These are phyloP conservation scores for Panagrolaimus sp. DNA, from an alignment of 1,140 invertebrate genomes.

Conservation along the genomic window DNA sequence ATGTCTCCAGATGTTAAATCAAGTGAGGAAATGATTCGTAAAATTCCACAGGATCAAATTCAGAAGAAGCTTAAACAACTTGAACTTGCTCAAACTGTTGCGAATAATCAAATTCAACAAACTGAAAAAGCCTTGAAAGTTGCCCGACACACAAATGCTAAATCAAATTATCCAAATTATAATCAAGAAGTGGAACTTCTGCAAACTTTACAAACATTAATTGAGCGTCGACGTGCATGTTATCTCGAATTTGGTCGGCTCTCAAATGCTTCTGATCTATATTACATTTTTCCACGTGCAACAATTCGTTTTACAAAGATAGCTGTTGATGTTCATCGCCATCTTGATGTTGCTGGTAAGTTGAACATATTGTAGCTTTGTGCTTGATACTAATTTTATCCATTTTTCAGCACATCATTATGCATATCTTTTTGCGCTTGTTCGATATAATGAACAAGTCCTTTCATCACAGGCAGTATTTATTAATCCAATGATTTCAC, in stretches of 20 bases:
- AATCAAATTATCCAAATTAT: not conserved
- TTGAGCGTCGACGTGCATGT: conserved; percentile 1
- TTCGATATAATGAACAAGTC: not conserved
- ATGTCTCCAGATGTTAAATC: too few relatives aligned
- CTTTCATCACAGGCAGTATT: not conserved
- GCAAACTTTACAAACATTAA: not conserved
- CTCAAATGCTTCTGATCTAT: not conserved
- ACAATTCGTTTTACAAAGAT: not conserved
- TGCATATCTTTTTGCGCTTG: not conserved
- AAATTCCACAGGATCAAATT: not conserved
- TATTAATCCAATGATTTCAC: not conserved
- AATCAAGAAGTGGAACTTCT: not conserved
- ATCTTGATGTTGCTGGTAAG: conserved; percentile 1
- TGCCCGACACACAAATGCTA: not conserved
- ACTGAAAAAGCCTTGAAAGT: not conserved
- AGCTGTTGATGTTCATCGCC: not conserved
- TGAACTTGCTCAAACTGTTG: not conserved
- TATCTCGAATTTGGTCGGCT: not conserved
- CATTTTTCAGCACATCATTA: not conserved
- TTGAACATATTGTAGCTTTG: too few relatives aligned
- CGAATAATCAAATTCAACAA: not conserved
- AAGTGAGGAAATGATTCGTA: not conserved
- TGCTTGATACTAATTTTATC: not conserved
- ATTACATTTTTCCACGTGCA: not conserved
- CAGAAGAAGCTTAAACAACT: not conserved